A percentile compares a stretch with the other conserved stretches of the same genome.
Conservation (phyloP, 2,113 vertebrate species). For the Nanorana parkeri region DNA sequence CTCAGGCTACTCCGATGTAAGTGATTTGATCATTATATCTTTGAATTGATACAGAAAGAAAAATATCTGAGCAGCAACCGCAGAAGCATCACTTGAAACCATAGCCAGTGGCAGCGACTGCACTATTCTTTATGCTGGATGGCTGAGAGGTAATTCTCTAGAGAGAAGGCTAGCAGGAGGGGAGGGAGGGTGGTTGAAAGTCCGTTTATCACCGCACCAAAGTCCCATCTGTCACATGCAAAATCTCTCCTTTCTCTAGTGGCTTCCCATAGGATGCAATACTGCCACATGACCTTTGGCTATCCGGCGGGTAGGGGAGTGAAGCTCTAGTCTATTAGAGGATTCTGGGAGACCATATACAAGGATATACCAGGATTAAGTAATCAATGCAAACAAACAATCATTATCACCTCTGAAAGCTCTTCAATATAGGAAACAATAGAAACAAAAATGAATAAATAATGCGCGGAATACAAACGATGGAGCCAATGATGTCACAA, state of each 20-base stretch:
- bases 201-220: conserved; percentile 11
- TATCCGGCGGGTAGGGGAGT: background rate
- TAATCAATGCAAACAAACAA: too few relatives aligned
- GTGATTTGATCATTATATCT: too few relatives aligned
- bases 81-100: background rate
- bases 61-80: background rate
- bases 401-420: too few relatives aligned
- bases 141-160: background rate
- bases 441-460: too few relatives aligned
- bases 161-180: background rate
- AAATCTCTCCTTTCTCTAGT: background rate
- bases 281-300: background rate
- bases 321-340: conserved; percentile 1
- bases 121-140: background rate
- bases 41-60: background rate
- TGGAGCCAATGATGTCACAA: too few relatives aligned
- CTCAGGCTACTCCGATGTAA: too few relatives aligned
- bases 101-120: background rate
- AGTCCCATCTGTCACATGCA: conserved; percentile 15
- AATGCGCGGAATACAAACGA: too few relatives aligned
- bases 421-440: too few relatives aligned
- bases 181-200: too few relatives aligned
- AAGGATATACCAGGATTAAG: too few relatives aligned
- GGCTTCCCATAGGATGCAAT: background rate
- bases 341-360: background rate